phyloP scores from a whole-genome alignment of 2,888 invertebrate species.

The Trichacis sp. region DNA sequence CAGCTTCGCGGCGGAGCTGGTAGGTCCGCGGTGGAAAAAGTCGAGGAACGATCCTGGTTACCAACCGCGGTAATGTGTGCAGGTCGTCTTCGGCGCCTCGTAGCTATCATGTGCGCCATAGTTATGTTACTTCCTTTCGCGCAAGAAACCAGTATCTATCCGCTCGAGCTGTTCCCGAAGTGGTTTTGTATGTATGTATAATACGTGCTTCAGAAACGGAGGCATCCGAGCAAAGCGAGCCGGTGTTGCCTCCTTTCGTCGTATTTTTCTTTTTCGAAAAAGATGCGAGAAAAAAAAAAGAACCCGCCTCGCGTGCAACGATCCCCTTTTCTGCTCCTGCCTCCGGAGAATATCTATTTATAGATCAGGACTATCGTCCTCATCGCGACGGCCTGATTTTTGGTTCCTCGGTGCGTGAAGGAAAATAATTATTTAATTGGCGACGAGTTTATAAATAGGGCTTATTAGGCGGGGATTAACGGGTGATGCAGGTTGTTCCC shows the following conservation, averaged over 20 bases:
- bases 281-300: conserved; percentile 20
- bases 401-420: not conserved
- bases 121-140: conserved; percentile 54
- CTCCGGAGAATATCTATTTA: conserved; percentile 37
- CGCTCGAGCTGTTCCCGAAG: conserved; percentile 23
- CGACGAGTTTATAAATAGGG: not conserved
- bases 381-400: conserved; percentile 33
- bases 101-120: conserved; percentile 43
- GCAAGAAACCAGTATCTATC: conserved; percentile 44
- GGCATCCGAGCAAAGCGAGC: conserved; percentile 53
- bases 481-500: not conserved
- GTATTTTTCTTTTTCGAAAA: conserved; percentile 32
- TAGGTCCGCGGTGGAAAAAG: conserved; percentile 32
- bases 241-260: conserved; percentile 44
- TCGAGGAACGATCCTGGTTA: conserved; percentile 47
- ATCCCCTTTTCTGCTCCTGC: conserved; percentile 23
- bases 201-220: conserved; percentile 38
- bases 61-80: conserved; percentile 40
- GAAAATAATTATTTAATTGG: not conserved
- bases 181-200: conserved; percentile 29
- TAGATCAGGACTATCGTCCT: conserved; percentile 53
- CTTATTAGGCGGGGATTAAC: not conserved
- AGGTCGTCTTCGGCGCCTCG: conserved; percentile 36
- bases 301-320: conserved; percentile 50
- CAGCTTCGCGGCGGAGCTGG: conserved; percentile 43